Conservation (phyloP, 2,113 vertebrate species). For the western clawed frog (Xenopus tropicalis) region DNA sequence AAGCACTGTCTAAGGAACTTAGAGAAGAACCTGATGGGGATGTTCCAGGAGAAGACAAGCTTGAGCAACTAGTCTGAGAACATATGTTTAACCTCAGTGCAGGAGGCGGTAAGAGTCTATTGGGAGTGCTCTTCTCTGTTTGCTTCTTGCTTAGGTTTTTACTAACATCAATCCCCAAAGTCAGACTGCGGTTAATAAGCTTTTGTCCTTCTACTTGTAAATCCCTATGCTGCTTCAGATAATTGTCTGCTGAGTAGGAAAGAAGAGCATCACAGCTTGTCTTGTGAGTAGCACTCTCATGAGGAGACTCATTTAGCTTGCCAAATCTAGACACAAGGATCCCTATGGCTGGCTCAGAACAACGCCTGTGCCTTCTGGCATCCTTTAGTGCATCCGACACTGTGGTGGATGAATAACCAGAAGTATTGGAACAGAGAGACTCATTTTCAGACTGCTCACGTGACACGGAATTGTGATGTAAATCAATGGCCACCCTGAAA, state of each 20-base stretch:
- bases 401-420: slow-evolving; percentile 50
- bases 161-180: slow-evolving; percentile 60
- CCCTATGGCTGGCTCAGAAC: slow-evolving; percentile 74
- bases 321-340: slow-evolving; percentile 49
- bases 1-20: slow-evolving; percentile 85
- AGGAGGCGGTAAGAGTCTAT: slow-evolving; percentile 64
- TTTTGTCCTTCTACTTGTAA: slow-evolving; percentile 76
- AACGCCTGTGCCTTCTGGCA: slow-evolving; percentile 68
- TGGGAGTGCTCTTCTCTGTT: slow-evolving; percentile 55
- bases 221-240: slow-evolving; percentile 59
- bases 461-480: slow-evolving; percentile 48
- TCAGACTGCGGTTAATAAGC: slow-evolving; percentile 60
- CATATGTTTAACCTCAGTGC: slow-evolving; percentile 66
- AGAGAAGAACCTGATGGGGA: slow-evolving; percentile 81
- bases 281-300: slow-evolving; percentile 63
- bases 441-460: slow-evolving; percentile 47
- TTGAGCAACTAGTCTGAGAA: slow-evolving; percentile 78
- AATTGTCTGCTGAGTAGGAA: slow-evolving; percentile 64
- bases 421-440: slow-evolving; percentile 39
- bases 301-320: slow-evolving; percentile 34
- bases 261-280: slow-evolving; percentile 76
- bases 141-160: slow-evolving; percentile 54
- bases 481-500: slow-evolving; percentile 49
- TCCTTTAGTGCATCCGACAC: slow-evolving; percentile 49
- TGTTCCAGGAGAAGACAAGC: slow-evolving; percentile 81